Evolutionary conservation across 2,888 invertebrate genomes (phyloP), one percentile per base, ranked within the genome.

Genomic region (Eupithecia dodoneata): DNA sequence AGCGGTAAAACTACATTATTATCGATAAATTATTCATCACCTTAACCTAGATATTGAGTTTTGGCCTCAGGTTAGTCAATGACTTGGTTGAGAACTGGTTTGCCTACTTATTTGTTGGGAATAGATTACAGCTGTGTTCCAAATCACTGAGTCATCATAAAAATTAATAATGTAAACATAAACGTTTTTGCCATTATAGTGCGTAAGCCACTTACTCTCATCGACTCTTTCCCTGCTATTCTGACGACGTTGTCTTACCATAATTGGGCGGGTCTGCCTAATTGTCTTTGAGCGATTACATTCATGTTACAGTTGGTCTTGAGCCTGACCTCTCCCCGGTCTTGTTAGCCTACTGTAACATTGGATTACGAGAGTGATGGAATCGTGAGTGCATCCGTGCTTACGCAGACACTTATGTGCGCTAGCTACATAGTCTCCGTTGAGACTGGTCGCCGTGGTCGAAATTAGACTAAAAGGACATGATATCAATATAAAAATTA

Each of bases 31-130:
- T 79, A 79, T 75, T 72, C 81, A 72, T 74, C 76, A 80, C 89
- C 89, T 89, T 89, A 85, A 87, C 89, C 89, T 81, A 89, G 82
- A 84, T 89, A 84, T 86, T 84, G 77, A 75, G 83, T 85, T 88
- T 87, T 84, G 85, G 82, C 83, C 85, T 83, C 76, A 78, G 76
- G 75, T 55, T 71, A 82, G 77, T 76, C 78, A 77, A 78, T 80
- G 81, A 75, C 77, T 81, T 67, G 77, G 63, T 77, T 45, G 44
- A 72, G 52, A 79, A 81, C 82, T 75, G 77, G 82, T 81, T 81
- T 78, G 66, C 74, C 74, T 77, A 74, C 76, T 77, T 66, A 52
- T 74, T 45, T 73, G 47, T 13, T 47, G 10, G 18, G 65, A 63
- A 30, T 63, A 63, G 63, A 63, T 63, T 10, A 30, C 30, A 10